phyloP scores from a whole-genome alignment of 1,140 invertebrate species.

The Drosophila nikananu region DNA sequence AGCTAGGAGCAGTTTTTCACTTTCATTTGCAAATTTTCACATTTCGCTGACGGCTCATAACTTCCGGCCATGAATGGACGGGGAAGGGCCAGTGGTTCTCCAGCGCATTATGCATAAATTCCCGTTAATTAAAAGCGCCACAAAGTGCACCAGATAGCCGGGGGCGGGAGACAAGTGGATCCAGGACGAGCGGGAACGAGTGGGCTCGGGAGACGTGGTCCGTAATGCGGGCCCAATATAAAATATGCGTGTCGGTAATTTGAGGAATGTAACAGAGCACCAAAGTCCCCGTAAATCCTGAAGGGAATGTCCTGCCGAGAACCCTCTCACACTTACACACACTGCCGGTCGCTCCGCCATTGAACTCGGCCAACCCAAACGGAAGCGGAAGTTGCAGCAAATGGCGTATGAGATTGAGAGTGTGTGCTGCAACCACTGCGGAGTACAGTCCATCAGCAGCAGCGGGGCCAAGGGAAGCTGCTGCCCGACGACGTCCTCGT shows the following conservation, averaged over 20 bases:
- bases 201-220: constrained; percentile 17
- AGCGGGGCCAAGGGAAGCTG: neutral
- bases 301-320: constrained; percentile 61
- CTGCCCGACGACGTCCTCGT: constrained; percentile 53
- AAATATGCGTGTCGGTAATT: constrained; percentile 82
- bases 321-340: neutral
- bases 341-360: constrained; percentile 1
- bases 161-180: constrained; percentile 8
- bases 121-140: constrained; percentile 76
- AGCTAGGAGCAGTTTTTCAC: constrained; percentile 25
- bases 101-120: constrained; percentile 76
- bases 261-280: constrained; percentile 77
- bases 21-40: constrained; percentile 62
- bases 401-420: constrained; percentile 69
- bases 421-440: constrained; percentile 24
- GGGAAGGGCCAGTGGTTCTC: constrained; percentile 10
- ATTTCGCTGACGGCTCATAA: constrained; percentile 64
- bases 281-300: constrained; percentile 68
- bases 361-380: constrained; percentile 51
- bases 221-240: constrained; percentile 76
- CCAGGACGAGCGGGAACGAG: constrained; percentile 1
- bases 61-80: constrained; percentile 41
- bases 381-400: constrained; percentile 80
- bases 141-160: constrained; percentile 60
- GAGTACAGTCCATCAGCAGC: constrained; percentile 8